Evolutionary conservation across 2,113 vertebrate species (phyloP).

Genomic region (Cygnus atratus): DNA sequence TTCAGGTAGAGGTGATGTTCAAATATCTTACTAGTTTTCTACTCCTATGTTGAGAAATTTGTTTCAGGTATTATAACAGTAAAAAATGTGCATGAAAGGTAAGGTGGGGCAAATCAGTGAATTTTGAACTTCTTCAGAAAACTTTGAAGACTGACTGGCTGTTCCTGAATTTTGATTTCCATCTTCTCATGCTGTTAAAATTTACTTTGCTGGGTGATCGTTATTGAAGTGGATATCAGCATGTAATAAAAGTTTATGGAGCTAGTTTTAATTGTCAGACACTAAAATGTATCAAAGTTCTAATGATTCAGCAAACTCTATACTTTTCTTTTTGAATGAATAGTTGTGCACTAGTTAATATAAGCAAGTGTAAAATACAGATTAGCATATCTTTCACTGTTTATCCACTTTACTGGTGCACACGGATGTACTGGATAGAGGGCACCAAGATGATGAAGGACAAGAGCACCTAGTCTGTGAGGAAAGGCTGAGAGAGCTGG

Average conservation of each 20-base stretch:
- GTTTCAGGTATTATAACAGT: neutral
- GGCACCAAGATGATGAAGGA: no score
- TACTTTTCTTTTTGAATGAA: neutral
- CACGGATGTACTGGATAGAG: neutral
- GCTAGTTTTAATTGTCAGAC: neutral
- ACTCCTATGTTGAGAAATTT: neutral
- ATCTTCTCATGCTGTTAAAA: neutral
- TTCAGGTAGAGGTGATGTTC: neutral
- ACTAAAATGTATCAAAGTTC: neutral
- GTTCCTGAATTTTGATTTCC: neutral
- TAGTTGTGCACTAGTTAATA: neutral
- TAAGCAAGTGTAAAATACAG: neutral
- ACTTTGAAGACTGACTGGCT: neutral
- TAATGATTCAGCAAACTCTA: neutral
- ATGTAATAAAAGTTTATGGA: neutral
- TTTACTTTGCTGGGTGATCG: neutral
- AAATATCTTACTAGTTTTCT: neutral
- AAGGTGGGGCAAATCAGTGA: neutral
- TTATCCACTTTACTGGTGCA: neutral
- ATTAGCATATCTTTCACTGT: neutral
- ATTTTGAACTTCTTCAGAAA: neutral
- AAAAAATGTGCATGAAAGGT: neutral
- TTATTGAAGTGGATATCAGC: neutral
- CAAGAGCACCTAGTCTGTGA: no score
- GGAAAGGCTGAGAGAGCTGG: no score